Evolutionary conservation across 2,113 vertebrate genomes (phyloP).

Genomic region (Eulacestoma nigropectus): DNA sequence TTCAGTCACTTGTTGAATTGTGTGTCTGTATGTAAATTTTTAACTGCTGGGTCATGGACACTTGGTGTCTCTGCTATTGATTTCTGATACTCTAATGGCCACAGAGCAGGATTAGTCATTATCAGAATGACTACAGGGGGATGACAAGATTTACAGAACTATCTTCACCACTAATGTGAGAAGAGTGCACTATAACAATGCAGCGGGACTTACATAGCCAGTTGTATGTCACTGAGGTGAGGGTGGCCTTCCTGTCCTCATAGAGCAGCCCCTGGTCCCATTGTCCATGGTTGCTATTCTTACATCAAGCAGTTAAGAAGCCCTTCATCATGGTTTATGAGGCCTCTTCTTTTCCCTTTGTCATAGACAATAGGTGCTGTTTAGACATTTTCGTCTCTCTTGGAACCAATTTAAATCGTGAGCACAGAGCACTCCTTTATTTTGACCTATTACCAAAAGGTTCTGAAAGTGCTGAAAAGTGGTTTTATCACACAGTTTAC

Average conservation of each 20-base stretch:
- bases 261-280: neutral
- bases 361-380: neutral
- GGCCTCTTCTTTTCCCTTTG: neutral
- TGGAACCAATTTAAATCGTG: neutral
- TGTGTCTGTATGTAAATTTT: neutral
- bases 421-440: neutral
- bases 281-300: neutral
- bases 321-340: neutral
- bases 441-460: neutral
- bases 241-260: neutral
- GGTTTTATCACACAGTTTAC: neutral
- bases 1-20: neutral
- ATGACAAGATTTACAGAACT: neutral
- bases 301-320: neutral
- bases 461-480: neutral
- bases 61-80: neutral
- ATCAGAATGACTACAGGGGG: neutral
- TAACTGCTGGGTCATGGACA: neutral
- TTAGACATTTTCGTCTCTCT: neutral
- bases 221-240: neutral
- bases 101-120: neutral
- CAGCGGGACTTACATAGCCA: neutral
- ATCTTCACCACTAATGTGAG: neutral
- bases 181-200: neutral
- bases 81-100: neutral